Percentiles rank a stretch among this genome's conserved stretches.
Evolutionary conservation across 2,888 invertebrate species (phyloP).

Genomic region (Abrostola triplasia): DNA sequence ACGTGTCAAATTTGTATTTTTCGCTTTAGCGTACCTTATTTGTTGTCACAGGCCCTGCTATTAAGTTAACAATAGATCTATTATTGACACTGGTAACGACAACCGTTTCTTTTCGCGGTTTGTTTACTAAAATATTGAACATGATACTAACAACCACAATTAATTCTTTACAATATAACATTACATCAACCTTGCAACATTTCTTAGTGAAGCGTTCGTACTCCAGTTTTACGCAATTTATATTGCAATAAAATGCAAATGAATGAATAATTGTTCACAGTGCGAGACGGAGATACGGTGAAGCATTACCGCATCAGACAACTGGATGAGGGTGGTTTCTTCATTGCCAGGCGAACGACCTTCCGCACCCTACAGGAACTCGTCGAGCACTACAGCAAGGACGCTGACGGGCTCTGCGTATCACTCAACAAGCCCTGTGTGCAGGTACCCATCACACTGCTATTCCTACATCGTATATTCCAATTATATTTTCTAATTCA

Average conservation of each 20-base stretch:
- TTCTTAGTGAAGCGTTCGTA: conserved; percentile 47
- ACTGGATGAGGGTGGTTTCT: conserved; percentile 99
- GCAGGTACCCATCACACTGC: conserved; percentile 89
- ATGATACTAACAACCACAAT: conserved; percentile 12
- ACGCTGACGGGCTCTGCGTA: conserved; percentile 99
- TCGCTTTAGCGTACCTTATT: not conserved
- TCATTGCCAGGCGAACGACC: conserved; percentile 99
- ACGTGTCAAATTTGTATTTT: conserved; percentile 5
- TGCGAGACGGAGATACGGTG: conserved; percentile 99
- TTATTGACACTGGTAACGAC: not conserved
- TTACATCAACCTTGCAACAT: conserved; percentile 53
- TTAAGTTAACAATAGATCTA: conserved; percentile 1
- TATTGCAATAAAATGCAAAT: conserved; percentile 57
- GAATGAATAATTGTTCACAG: conserved; percentile 86
- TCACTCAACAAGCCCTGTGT: conserved; percentile 98
- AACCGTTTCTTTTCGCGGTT: conserved; percentile 1
- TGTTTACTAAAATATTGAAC: conserved; percentile 21
- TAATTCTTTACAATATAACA: conserved; percentile 32
- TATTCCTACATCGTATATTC: conserved; percentile 34
- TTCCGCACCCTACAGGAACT: conserved; percentile 99
- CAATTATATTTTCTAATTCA: conserved; percentile 48
- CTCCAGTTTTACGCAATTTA: conserved; percentile 49
- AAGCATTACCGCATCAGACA: conserved; percentile 99
- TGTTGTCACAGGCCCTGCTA: not conserved
- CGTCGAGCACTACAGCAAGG: conserved; percentile 98